These are phyloP conservation scores for Dipodomys ordii DNA, from an alignment of 2,113 vertebrate genomes.

Conservation along the genomic window DNA sequence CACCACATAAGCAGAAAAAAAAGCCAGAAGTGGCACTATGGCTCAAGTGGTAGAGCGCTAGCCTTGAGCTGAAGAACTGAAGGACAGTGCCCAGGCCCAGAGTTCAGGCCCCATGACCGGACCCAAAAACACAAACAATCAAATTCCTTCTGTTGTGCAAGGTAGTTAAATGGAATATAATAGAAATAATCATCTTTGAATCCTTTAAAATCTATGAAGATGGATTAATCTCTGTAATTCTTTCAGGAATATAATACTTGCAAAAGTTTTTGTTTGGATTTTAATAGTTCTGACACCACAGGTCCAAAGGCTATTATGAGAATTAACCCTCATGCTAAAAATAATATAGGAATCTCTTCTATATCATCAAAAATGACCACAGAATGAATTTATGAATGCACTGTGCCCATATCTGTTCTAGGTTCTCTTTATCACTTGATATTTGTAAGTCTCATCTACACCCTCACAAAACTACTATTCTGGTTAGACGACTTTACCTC, in stretches of 20 bases:
- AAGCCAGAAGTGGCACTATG: no score
- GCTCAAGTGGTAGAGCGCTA: no score
- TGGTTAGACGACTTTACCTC: not conserved
- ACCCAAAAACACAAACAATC: no score
- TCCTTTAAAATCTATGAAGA: not conserved
- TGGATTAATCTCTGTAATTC: not conserved
- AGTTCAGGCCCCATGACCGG: no score
- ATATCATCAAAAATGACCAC: not conserved
- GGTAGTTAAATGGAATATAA: conserved; percentile 29
- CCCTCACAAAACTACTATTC: not conserved
- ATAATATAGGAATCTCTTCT: not conserved
- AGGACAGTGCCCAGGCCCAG: no score
- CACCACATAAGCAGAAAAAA: no score
- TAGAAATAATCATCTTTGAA: conserved; percentile 9
- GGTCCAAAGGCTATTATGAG: not conserved
- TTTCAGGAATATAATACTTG: not conserved
- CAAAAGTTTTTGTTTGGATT: conserved; percentile 1
- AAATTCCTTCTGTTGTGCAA: not conserved
- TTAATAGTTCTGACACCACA: not conserved
- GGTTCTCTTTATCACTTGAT: conserved; percentile 34
- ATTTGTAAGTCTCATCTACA: not conserved
- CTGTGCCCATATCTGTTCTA: not conserved
- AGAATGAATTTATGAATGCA: not conserved
- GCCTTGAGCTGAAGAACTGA: no score
- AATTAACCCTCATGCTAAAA: not conserved